Evolutionary conservation across 2,113 vertebrate genomes (phyloP), one percentile per base, ranked within the genome.

Genomic region (Ranitomeya variabilis): DNA sequence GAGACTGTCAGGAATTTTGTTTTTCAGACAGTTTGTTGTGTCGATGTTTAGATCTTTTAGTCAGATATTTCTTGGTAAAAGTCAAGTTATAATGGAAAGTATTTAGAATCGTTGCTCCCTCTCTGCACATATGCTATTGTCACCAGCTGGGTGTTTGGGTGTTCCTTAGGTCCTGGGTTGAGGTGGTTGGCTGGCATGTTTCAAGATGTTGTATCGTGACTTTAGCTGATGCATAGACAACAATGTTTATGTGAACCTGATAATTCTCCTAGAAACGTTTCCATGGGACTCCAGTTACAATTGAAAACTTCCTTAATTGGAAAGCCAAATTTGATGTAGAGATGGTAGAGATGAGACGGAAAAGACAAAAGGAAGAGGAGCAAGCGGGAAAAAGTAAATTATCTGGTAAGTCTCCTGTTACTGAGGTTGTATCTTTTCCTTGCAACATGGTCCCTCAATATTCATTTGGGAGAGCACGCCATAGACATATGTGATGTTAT

Each of bases 241-340:
- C 18, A 11, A 12, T 31, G 31, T 26, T 71, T 26, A 57, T 91
- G 4, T 59, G 19, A 23, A 23, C 55, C 21, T 23, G 7, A 52
- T 52, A 4, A 86, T 90, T 92, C 1, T 87, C 86, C 79, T 89
- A 91, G 96, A 94, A 92, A 94, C 93, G 94, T 69, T 99, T 99
- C 93, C 98, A 99, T 91, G 98, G 98, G 86, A 99, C 98, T 21
- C 96, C 98, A 89, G 97, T 99, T 84, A 99, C 97, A 19, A 99
- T 99, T 90, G 98, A 99, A 91, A 99, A 97, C 93, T 99, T 99
- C 91, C 93, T 99, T 88, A 94, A 93, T 21, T 99, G 98, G 98
- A 99, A 99, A 93, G 96, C 96, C 0, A 95, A 90, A 78, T 99
- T 99, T 94, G 98, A 99, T 87, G 89, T 92, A 90, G 98, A 99